Conservation (phyloP, 2,888 invertebrate genomes). For the Latheticus oryzae region DNA sequence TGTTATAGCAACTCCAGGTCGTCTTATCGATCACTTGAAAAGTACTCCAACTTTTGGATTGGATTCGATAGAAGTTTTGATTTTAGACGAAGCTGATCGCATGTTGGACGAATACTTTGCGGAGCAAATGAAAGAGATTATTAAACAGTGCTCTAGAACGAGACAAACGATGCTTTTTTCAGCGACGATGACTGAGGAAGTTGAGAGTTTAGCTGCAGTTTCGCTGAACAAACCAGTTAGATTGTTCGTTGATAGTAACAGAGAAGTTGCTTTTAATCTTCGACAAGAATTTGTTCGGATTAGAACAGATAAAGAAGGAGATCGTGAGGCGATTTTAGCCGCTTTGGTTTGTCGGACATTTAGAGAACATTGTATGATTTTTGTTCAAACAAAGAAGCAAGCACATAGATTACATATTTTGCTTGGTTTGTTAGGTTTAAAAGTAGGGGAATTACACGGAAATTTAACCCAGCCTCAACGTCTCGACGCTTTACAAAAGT, state of each 20-base stretch:
- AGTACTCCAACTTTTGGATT: slow-evolving; percentile 93
- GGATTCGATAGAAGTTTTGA: slow-evolving; percentile 89
- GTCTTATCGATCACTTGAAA: slow-evolving; percentile 95
- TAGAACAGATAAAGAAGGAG: slow-evolving; percentile 87
- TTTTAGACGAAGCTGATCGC: slow-evolving; percentile 84
- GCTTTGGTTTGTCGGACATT: slow-evolving; percentile 90
- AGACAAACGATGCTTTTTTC: slow-evolving; percentile 98
- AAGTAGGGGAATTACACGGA: slow-evolving; percentile 92
- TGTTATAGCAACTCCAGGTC: slow-evolving; percentile 98
- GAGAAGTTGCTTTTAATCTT: slow-evolving; percentile 94
- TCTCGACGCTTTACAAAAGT: slow-evolving; percentile 87
- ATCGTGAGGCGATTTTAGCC: slow-evolving; percentile 90
- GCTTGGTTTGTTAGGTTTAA: slow-evolving; percentile 88
- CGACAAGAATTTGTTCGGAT: slow-evolving; percentile 97
- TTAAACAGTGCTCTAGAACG: slow-evolving; percentile 88
- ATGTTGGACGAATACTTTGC: slow-evolving; percentile 99
- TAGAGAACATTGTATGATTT: slow-evolving; percentile 91
- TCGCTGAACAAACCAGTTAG: slow-evolving; percentile 93
- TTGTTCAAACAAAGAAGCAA: slow-evolving; percentile 96
- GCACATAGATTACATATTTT: slow-evolving; percentile 94
- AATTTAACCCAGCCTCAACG: slow-evolving; percentile 96
- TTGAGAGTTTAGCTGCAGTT: slow-evolving; percentile 92
- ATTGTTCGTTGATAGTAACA: slow-evolving; percentile 95
- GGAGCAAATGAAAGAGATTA: slow-evolving; percentile 99
- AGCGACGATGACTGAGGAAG: slow-evolving; percentile 99